Percentiles rank a stretch among this genome's conserved stretches.
Conservation (phyloP, 2,113 vertebrate species). For the Fregata magnificens region DNA sequence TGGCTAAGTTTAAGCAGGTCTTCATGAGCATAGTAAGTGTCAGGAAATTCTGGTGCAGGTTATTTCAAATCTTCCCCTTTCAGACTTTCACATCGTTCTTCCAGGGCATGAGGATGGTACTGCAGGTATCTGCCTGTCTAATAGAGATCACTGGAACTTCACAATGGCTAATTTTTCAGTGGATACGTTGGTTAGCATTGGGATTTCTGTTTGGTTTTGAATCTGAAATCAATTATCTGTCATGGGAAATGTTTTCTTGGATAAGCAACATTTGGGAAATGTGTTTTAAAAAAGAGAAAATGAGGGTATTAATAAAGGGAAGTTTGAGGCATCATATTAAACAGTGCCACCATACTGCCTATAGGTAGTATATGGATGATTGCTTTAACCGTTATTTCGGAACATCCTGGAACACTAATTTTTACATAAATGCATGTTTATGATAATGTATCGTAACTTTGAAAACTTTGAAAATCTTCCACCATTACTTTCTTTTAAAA, state of each 20-base stretch:
- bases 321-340: not conserved
- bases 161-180: not conserved
- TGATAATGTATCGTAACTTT: not conserved
- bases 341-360: not conserved
- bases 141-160: not conserved
- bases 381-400: not conserved
- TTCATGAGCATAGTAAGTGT: not conserved
- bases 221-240: slow-evolving; percentile 23
- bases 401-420: not conserved
- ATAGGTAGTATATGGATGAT: not conserved
- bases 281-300: not conserved
- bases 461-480: not conserved
- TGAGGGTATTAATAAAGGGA: not conserved
- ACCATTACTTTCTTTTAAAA: not conserved
- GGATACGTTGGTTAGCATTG: not conserved
- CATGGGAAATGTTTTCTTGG: not conserved
- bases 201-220: slow-evolving; percentile 2
- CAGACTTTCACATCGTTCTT: not conserved
- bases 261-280: not conserved
- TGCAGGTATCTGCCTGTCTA: not conserved
- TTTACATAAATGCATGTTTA: not conserved
- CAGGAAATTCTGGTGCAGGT: not conserved
- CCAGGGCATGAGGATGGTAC: not conserved
- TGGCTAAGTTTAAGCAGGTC: not conserved
- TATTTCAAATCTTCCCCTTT: not conserved